Percentiles rank a stretch among this genome's conserved stretches.
Conservation (phyloP, 2,797 vertebrate genomes). For the Myotis findleyi region DNA sequence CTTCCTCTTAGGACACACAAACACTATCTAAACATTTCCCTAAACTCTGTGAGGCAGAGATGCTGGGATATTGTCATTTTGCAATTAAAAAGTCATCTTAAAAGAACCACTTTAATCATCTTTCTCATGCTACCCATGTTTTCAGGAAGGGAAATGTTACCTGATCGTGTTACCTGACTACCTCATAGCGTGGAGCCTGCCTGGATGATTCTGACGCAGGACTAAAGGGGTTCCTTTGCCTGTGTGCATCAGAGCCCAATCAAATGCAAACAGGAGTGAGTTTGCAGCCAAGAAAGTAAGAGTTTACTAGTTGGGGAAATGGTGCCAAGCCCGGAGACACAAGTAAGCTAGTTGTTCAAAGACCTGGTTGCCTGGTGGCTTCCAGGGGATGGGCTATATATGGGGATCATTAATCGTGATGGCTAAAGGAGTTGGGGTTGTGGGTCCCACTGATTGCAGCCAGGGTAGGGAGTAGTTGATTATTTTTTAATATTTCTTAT, state of each 20-base stretch:
- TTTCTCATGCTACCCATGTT: not conserved
- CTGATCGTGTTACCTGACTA: not conserved
- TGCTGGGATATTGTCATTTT: conserved; percentile 17
- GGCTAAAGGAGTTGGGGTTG: not conserved
- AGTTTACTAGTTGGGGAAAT: not conserved
- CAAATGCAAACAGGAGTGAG: not conserved
- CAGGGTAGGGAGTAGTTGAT: not conserved
- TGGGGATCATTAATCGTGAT: not conserved
- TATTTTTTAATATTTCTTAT: not conserved
- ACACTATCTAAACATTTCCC: conserved; percentile 10
- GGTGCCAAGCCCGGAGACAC: not conserved
- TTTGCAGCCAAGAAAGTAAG: not conserved
- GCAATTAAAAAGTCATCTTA: conserved; percentile 64
- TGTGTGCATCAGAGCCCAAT: not conserved
- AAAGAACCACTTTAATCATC: conserved; percentile 23
- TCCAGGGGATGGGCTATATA: not conserved
- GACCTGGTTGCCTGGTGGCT: not conserved
- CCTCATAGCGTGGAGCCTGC: not conserved
- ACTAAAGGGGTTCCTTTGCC: not conserved
- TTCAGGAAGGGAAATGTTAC: not conserved
- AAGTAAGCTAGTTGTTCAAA: not conserved
- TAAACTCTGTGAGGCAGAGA: not conserved
- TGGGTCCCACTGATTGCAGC: not conserved
- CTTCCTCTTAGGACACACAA: conserved; percentile 33
- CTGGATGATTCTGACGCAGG: accelerated